A percentile compares a stretch with the other conserved stretches of the same genome.
Conservation (phyloP, 2,888 invertebrate genomes). For the Notodonta dromedarius region DNA sequence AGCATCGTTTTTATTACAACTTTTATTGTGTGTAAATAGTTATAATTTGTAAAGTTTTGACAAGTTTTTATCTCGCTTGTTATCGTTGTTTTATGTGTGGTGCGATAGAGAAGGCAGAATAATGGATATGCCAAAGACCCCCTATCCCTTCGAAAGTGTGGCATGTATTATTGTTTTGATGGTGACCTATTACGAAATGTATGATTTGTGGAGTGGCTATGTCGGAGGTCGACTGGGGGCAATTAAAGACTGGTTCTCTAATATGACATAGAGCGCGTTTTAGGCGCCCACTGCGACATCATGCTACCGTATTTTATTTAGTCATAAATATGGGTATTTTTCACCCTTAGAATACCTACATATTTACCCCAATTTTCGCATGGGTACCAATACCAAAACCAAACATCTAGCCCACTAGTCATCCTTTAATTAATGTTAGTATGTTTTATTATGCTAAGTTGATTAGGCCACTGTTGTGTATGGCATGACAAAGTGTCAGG, state of each 20-base stretch:
- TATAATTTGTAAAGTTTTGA: conserved; percentile 69
- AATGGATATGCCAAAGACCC: conserved; percentile 52
- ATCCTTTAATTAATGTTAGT: background rate
- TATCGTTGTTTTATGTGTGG: conserved; percentile 42
- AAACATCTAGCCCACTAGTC: background rate
- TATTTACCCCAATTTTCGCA: background rate
- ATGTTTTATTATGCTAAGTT: conserved; percentile 1
- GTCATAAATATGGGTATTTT: conserved; percentile 35
- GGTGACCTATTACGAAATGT: conserved; percentile 73
- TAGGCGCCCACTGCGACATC: conserved; percentile 60
- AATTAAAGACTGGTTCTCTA: conserved; percentile 48
- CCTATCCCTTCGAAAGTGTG: conserved; percentile 72
- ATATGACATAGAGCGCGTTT: conserved; percentile 59
- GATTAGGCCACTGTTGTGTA: conserved; percentile 9
- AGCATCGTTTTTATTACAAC: conserved; percentile 39
- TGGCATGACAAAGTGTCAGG: conserved; percentile 16
- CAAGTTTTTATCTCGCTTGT: conserved; percentile 60
- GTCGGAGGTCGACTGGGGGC: conserved; percentile 45
- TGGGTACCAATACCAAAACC: background rate
- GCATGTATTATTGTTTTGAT: conserved; percentile 75
- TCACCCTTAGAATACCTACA: background rate
- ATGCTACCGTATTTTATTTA: conserved; percentile 61
- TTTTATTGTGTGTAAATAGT: conserved; percentile 54
- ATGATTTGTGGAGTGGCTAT: conserved; percentile 47
- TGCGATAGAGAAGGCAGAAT: conserved; percentile 57